Conservation (phyloP, 2,797 vertebrate genomes). For the Lophotriccus pileatus region DNA sequence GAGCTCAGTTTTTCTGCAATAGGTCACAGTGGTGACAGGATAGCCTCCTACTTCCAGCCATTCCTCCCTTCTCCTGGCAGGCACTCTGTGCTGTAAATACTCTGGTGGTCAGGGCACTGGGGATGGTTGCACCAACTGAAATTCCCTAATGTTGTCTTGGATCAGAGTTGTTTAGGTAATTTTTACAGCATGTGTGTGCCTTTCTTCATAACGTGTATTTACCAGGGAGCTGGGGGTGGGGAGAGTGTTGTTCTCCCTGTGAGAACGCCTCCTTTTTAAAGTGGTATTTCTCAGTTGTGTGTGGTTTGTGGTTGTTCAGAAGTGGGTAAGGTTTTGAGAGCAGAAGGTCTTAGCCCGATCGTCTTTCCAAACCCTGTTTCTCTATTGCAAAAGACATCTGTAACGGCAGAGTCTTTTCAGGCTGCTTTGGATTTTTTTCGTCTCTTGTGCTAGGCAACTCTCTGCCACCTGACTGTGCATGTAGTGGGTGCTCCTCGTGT, state of each 20-base stretch:
- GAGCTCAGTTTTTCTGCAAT: not conserved
- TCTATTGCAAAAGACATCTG: not conserved
- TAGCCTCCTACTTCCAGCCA: not conserved
- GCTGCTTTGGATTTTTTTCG: not conserved
- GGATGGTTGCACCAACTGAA: not conserved
- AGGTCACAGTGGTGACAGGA: not conserved
- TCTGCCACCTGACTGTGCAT: not conserved
- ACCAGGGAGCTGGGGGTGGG: not conserved
- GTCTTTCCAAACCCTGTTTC: not conserved
- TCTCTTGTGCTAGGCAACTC: not conserved
- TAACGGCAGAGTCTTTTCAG: not conserved
- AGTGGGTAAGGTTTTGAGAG: not conserved
- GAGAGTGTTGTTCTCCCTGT: not conserved
- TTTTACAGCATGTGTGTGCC: not conserved
- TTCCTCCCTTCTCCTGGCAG: not conserved
- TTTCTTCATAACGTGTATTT: not conserved
- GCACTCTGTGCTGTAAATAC: not conserved
- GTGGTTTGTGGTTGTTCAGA: slow-evolving; percentile 37
- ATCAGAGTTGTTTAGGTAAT: not conserved
- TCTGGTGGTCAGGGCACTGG: not conserved
- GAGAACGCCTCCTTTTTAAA: not conserved
- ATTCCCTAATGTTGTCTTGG: not conserved
- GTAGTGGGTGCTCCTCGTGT: not conserved
- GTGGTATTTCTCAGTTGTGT: not conserved
- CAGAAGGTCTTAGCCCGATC: not conserved